These are phyloP conservation scores for Sminthurides aquaticus DNA, from an alignment of 2,888 invertebrate species.

Conservation along the genomic window DNA sequence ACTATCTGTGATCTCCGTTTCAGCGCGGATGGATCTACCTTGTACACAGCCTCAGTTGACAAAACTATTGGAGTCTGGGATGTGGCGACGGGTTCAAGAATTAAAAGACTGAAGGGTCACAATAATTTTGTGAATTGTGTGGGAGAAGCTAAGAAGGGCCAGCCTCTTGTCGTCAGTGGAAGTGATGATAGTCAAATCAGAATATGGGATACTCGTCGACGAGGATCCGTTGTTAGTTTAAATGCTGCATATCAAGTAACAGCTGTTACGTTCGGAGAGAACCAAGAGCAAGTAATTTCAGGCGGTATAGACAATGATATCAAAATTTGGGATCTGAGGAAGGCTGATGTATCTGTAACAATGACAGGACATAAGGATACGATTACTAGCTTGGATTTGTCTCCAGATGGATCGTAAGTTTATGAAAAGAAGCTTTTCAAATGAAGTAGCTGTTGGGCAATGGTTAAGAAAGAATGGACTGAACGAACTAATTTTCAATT, in stretches of 20 bases:
- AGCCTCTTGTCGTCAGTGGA: constrained; percentile 82
- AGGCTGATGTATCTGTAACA: constrained; percentile 71
- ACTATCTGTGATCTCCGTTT: constrained; percentile 40
- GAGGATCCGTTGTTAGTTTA: constrained; percentile 58
- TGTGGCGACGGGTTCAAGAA: constrained; percentile 72
- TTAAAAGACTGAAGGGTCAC: constrained; percentile 78
- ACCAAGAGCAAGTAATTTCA: constrained; percentile 86
- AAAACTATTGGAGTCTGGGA: constrained; percentile 95
- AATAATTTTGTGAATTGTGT: constrained; percentile 56
- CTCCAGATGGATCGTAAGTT: constrained; percentile 63
- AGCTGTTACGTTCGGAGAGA: constrained; percentile 87
- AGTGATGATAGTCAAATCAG: constrained; percentile 90
- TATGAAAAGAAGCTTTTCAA: constrained; percentile 1
- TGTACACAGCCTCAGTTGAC: constrained; percentile 90
- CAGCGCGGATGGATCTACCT: constrained; percentile 56
- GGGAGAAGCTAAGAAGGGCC: constrained; percentile 69
- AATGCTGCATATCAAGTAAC: constrained; percentile 72
- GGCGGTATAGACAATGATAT: constrained; percentile 86
- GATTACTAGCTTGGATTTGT: constrained; percentile 77
- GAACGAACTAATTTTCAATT: too few relatives aligned
- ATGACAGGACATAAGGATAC: constrained; percentile 93
- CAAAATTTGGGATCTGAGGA: constrained; percentile 91
- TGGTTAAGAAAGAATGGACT: constrained; percentile 49
- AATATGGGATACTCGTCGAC: constrained; percentile 57
- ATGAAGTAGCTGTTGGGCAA: constrained; percentile 50